Percentiles rank a stretch among this genome's conserved stretches.
Conservation (phyloP, 2,888 invertebrate species). For the Meghimatium bilineatum region DNA sequence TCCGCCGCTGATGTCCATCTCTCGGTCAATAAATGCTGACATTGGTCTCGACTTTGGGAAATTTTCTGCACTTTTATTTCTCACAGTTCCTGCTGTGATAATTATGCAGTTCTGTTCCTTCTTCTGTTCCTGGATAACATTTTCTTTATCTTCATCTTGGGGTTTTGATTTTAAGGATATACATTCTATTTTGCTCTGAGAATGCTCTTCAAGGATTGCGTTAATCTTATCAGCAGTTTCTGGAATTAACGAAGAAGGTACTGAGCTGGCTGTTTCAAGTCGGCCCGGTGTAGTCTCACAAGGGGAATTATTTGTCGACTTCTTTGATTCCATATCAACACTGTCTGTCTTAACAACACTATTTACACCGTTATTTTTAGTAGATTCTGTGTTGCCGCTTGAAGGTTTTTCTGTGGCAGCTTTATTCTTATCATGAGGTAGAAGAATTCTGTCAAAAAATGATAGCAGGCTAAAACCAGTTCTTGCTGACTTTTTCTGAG, state of each 20-base stretch:
- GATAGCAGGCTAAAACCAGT: conserved; percentile 66
- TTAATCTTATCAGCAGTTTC: background rate
- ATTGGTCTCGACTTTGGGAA: conserved; percentile 38
- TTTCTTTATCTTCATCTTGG: conserved; percentile 35
- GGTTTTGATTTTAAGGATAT: conserved; percentile 36
- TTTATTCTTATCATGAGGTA: conserved; percentile 60
- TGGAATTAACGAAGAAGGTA: background rate
- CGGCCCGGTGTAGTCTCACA: background rate
- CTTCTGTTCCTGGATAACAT: conserved; percentile 38
- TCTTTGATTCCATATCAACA: too few relatives aligned
- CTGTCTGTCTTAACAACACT: background rate
- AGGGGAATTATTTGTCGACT: background rate
- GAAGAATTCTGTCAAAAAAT: conserved; percentile 69
- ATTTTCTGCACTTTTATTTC: conserved; percentile 46
- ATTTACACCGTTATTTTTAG: background rate
- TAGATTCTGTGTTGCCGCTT: background rate
- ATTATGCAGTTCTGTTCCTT: conserved; percentile 35
- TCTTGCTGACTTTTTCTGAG: conserved; percentile 50
- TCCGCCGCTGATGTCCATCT: background rate
- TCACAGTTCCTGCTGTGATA: conserved; percentile 45
- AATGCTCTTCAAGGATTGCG: background rate
- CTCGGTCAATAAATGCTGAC: conserved; percentile 35
- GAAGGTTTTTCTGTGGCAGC: conserved; percentile 4
- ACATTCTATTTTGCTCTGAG: conserved; percentile 11
- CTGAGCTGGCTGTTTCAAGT: background rate